Base-by-base conservation (phyloP, 92 coral and sea anemone genomes). In the Bergia sp. region DNA sequence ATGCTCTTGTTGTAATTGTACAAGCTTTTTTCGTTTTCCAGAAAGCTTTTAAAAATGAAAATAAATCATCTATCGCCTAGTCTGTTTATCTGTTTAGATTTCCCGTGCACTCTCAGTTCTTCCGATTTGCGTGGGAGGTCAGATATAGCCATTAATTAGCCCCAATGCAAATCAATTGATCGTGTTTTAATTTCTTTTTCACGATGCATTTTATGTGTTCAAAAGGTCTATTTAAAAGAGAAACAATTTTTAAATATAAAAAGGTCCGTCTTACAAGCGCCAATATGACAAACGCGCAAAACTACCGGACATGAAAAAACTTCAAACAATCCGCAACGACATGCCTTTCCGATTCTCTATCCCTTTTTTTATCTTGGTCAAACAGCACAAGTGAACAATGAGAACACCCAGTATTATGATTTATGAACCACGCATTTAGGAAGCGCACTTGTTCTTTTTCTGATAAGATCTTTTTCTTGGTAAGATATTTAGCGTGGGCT, bases 81-180 rank as follows among this genome's bases (percentile, higher is more conserved):
- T 61, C 20, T 61, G 12, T 61, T 61, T 61, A 18, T 61, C n/a
- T 61, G 7, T 61, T 23, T 5, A 0, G 69, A 61, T 61, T 79
- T 64, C 42, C 15, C 49, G 58, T 82, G 76, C 29, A 41, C n/a
- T 61, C 21, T 29, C 86, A 37, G 4, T 1, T 20, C 21, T 82
- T 82, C 75, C 53, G 86, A 57, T 20, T 7, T 66, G 13, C 86
- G 86, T 82, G 86, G 86, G 86, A 66, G 74, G 39, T 4, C 18
- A 20, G 86, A 42, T 21, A 44, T 21, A 82, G 21, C 73, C 73
- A 61, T 82, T 65, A 82, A 82, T 37, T 61, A 61, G 73, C 74
- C 1, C 1, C 38, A 65, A 76, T 57, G 71, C 37, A n/a, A 80
- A 57, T 80, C 44, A 80, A 80, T 38, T 53, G 73, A 80, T 80